phyloP scores from a whole-genome alignment of 1,140 invertebrate species.

The Littorina saxatilis region DNA sequence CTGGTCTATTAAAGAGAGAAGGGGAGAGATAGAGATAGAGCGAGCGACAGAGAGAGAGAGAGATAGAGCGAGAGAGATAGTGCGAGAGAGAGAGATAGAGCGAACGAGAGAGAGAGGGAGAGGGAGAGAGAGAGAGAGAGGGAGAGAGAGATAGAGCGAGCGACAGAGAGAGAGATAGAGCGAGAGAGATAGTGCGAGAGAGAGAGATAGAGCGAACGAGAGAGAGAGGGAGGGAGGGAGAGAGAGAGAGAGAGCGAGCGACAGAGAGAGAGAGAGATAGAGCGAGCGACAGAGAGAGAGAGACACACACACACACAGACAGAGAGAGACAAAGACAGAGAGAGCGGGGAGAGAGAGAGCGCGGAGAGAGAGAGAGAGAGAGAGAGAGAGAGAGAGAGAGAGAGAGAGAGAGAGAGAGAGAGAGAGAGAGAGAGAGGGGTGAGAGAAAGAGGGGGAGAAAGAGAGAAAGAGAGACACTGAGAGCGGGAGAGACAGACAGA shows the following conservation, averaged over 20 bases:
- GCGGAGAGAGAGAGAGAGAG: background rate
- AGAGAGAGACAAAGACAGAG: background rate
- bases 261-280: background rate
- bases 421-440: background rate
- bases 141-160: background rate
- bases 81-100: too few species aligned
- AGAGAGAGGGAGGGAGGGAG: background rate
- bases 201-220: background rate
- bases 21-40: too few species aligned
- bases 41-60: too few species aligned
- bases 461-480: background rate
- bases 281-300: background rate
- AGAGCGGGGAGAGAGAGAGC: background rate
- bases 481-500: too few species aligned
- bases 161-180: background rate
- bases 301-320: too few species aligned
- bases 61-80: too few species aligned
- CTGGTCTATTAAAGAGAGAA: too few species aligned
- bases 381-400: background rate
- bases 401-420: background rate
- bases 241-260: background rate
- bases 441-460: background rate
- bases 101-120: too few species aligned
- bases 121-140: too few species aligned
- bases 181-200: too few species aligned